These are phyloP conservation scores for Lophotis ruficrista DNA, from an alignment of 2,113 vertebrate genomes.

Conservation along the genomic window DNA sequence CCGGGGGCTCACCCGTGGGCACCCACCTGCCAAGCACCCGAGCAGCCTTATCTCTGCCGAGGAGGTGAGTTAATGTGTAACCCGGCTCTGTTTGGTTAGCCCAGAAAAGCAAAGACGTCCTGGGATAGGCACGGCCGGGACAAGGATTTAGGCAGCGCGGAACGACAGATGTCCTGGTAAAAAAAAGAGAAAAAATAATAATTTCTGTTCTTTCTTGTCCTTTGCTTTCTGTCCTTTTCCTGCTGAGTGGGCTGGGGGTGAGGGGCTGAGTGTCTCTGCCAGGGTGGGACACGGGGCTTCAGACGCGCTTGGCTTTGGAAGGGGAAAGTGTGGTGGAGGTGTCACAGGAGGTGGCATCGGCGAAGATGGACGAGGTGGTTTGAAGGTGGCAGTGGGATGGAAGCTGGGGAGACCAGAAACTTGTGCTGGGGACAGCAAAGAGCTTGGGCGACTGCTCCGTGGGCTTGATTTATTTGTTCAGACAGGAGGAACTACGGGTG, in stretches of 20 bases:
- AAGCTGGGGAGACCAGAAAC: neutral
- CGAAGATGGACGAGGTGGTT: rapidly evolving
- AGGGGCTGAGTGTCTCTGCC: neutral
- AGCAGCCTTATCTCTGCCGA: neutral
- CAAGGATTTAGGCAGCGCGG: neutral
- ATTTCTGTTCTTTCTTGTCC: neutral
- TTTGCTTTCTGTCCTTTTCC: neutral
- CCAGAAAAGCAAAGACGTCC: neutral
- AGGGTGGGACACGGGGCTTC: rapidly evolving
- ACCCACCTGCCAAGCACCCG: neutral
- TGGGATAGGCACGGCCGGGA: neutral
- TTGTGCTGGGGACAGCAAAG: neutral
- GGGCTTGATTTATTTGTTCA: neutral
- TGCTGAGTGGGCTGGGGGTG: neutral
- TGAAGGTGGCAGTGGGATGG: neutral
- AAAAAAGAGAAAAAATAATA: neutral
- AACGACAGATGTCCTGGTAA: conserved; percentile 1
- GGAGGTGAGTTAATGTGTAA: conserved; percentile 71
- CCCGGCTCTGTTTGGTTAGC: conserved; percentile 46
- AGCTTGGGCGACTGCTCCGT: neutral
- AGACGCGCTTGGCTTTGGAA: neutral
- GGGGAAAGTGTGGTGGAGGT: neutral
- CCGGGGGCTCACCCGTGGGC: rapidly evolving
- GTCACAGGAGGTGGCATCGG: neutral
- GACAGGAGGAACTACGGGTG: neutral